A percentile compares a stretch with the other conserved stretches of the same genome.
Conservation (phyloP, 2,113 vertebrate genomes). For the Vidua chalybeata region DNA sequence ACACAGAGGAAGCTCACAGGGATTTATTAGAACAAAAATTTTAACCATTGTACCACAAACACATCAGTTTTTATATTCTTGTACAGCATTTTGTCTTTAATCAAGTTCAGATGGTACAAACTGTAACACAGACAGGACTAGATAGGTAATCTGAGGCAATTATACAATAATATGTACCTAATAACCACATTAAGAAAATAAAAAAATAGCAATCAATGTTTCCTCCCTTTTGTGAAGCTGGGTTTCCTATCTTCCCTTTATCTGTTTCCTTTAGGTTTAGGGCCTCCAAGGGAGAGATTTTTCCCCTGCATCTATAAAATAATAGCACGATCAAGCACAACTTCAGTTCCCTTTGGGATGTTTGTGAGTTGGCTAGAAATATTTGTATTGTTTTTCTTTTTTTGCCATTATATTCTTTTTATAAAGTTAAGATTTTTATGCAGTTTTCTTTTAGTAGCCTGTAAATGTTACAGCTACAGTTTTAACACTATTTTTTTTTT, state of each 20-base stretch:
- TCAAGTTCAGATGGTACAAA: not conserved
- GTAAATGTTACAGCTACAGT: not conserved
- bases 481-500: not conserved
- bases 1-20: not conserved
- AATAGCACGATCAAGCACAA: not conserved
- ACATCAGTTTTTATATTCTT: not conserved
- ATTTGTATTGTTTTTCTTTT: not conserved
- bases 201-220: not conserved
- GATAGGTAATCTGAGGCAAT: not conserved
- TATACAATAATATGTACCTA: not conserved
- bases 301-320: not conserved
- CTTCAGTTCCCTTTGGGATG: not conserved
- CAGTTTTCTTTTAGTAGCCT: not conserved
- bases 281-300: not conserved
- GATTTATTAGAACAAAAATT: conserved; percentile 9
- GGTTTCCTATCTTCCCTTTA: not conserved
- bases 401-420: not conserved
- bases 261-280: not conserved
- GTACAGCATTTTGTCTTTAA: not conserved
- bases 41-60: not conserved
- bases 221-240: not conserved
- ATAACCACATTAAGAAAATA: not conserved
- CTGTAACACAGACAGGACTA: not conserved
- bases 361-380: not conserved
- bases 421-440: not conserved